A percentile compares a stretch with the other conserved stretches of the same genome.
phyloP scores from a whole-genome alignment of 1,140 invertebrate genomes.

The Lutraria rhynchaena region DNA sequence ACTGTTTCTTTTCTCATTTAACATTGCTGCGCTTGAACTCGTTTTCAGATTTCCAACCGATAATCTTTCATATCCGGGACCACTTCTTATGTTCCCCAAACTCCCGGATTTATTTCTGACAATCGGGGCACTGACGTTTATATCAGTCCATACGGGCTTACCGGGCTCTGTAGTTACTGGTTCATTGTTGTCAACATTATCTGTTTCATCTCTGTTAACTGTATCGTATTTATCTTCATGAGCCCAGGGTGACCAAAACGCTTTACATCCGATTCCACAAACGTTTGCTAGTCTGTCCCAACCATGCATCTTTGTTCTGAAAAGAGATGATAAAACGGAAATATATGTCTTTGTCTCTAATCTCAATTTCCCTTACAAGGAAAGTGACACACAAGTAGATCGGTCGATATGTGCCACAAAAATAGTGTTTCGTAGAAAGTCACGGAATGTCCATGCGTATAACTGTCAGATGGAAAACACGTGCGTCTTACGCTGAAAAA shows the following conservation, averaged over 20 bases:
- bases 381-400: too few species aligned
- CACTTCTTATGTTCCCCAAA: slow-evolving; percentile 32
- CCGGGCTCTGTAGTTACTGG: slow-evolving; percentile 10
- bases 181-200: neutral
- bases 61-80: slow-evolving; percentile 2
- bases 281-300: slow-evolving; percentile 42
- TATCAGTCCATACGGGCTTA: slow-evolving; percentile 52
- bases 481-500: too few species aligned
- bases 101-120: slow-evolving; percentile 48
- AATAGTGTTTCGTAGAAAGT: too few species aligned
- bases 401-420: too few species aligned
- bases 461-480: too few species aligned
- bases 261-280: slow-evolving; percentile 50
- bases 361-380: too few species aligned
- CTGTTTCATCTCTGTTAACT: slow-evolving; percentile 44
- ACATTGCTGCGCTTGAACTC: slow-evolving; percentile 1
- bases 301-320: slow-evolving; percentile 51
- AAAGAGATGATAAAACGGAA: neutral
- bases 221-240: slow-evolving; percentile 38
- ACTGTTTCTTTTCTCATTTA: slow-evolving; percentile 50
- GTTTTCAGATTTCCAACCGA: neutral
- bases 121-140: slow-evolving; percentile 20
- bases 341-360: too few species aligned
- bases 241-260: slow-evolving; percentile 44
- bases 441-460: too few species aligned